Evolutionary conservation across 2,113 vertebrate genomes (phyloP), one percentile per base, ranked within the genome.

Genomic region (Zosterops japonicus): DNA sequence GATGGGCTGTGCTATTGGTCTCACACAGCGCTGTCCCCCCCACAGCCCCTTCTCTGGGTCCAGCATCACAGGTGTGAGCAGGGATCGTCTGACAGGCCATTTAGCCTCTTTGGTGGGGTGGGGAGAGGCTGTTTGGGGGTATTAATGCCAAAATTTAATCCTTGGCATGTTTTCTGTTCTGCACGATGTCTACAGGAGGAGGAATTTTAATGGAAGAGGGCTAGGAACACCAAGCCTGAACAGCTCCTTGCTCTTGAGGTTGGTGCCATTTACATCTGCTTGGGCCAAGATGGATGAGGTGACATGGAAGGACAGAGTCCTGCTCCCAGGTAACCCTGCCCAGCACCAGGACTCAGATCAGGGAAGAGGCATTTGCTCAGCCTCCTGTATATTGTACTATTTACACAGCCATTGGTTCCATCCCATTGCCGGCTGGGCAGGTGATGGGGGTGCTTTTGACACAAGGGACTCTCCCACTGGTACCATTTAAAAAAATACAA

Each of bases 401-500:
- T 91, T 78, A 89, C 92, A 83, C 64, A 55, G 28, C 9, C 31
- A 49, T 12, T 0, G 2, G 77, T 24, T 77, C 36, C 70, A 61
- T 44, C 57, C 67, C 29, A 2, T 2, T 42, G 64, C 64, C 65
- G 41, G 23, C 42, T 8, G 27, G 50, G n/a, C 53, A 77, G 49
- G 64, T 44, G 20, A 74, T 9, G 16, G n/a, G 42, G 24, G 36
- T 22, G 6, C 39, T 93, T 77, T 36, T 52, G 75, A 93, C 71
- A 77, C 20, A 44, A 61, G 42, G 65, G 69, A 80, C 67, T 76
- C 52, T 89, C 67, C 65, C 72, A 85, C 36, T 64, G 95, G 83
- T 95, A 91, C 89, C 69, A 82, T 70, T 86, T 46, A 64, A 71
- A 94, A 85, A 90, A 88, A 91, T 61, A 88, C 33, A 81, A 42